Evolutionary conservation across 2,113 vertebrate genomes (phyloP).

Genomic region (Xiphophorus hellerii): DNA sequence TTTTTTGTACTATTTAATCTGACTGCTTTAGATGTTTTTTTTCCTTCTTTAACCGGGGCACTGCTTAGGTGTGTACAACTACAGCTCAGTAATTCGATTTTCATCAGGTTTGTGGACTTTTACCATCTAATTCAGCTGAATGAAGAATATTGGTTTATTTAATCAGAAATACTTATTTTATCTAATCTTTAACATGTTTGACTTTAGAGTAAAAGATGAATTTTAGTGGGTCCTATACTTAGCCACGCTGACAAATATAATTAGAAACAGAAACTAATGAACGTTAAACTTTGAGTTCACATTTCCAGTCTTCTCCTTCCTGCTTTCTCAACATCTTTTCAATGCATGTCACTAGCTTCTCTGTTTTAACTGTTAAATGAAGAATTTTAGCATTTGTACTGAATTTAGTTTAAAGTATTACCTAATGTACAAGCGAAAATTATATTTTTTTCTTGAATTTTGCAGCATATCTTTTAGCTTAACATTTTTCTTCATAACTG

Average conservation of each 20-base stretch:
- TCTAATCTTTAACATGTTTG: not conserved
- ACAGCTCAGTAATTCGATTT: not conserved
- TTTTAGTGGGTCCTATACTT: not conserved
- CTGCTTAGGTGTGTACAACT: not conserved
- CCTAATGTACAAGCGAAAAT: conserved; percentile 10
- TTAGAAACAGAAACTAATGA: not conserved
- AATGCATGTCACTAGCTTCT: not conserved
- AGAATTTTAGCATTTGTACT: not conserved
- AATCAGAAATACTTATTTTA: not conserved
- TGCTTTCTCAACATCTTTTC: not conserved
- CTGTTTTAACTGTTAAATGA: not conserved
- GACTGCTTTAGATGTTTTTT: conserved; percentile 15
- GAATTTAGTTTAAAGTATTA: conserved; percentile 46
- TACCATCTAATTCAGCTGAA: not conserved
- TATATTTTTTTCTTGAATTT: conserved; percentile 15
- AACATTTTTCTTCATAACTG: conserved; percentile 12
- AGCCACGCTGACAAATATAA: no score
- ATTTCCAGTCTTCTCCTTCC: not conserved
- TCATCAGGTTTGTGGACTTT: conserved; percentile 5
- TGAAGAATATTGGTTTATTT: not conserved
- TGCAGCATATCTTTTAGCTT: conserved; percentile 29
- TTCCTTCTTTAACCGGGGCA: conserved; percentile 2
- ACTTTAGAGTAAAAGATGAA: not conserved
- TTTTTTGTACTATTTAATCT: conserved; percentile 38
- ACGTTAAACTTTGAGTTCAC: not conserved